phyloP scores from a whole-genome alignment of 2,888 invertebrate species.

The Prionchulus punctatus region DNA sequence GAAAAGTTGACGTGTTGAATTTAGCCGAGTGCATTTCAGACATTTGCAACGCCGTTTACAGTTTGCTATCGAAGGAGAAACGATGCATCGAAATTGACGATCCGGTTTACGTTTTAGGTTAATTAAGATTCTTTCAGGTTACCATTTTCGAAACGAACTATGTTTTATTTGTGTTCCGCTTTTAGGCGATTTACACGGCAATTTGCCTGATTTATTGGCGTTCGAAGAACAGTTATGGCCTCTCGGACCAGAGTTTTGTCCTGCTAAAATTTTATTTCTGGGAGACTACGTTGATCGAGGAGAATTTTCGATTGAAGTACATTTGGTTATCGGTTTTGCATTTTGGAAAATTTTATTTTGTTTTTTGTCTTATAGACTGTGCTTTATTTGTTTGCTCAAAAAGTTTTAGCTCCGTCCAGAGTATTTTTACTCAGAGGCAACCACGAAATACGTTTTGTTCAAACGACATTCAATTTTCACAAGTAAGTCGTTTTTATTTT shows the following conservation, averaged over 20 bases:
- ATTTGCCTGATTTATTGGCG: constrained; percentile 48
- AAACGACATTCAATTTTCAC: constrained; percentile 55
- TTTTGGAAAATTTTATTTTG: background rate
- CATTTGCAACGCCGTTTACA: constrained; percentile 40
- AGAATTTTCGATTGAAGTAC: constrained; percentile 19
- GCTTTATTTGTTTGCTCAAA: constrained; percentile 52
- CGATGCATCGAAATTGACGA: constrained; percentile 42
- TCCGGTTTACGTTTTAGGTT: constrained; percentile 46
- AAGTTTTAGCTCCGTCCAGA: constrained; percentile 49
- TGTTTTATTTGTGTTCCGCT: constrained; percentile 7
- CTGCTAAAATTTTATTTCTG: constrained; percentile 50
- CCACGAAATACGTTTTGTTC: constrained; percentile 56
- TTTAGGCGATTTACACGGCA: constrained; percentile 58
- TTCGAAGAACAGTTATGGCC: constrained; percentile 56
- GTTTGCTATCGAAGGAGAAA: constrained; percentile 41
- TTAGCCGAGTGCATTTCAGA: constrained; percentile 42
- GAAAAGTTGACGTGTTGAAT: constrained; percentile 35
- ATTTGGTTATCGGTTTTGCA: background rate
- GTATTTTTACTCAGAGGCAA: constrained; percentile 53
- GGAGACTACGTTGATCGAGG: constrained; percentile 64
- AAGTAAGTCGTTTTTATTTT: constrained; percentile 36
- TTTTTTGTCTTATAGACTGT: constrained; percentile 39
- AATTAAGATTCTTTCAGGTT: constrained; percentile 7
- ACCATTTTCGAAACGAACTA: background rate
- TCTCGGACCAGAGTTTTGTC: constrained; percentile 47